phyloP scores from a whole-genome alignment of 2,888 invertebrate genomes.

The Drosophila neotestacea region DNA sequence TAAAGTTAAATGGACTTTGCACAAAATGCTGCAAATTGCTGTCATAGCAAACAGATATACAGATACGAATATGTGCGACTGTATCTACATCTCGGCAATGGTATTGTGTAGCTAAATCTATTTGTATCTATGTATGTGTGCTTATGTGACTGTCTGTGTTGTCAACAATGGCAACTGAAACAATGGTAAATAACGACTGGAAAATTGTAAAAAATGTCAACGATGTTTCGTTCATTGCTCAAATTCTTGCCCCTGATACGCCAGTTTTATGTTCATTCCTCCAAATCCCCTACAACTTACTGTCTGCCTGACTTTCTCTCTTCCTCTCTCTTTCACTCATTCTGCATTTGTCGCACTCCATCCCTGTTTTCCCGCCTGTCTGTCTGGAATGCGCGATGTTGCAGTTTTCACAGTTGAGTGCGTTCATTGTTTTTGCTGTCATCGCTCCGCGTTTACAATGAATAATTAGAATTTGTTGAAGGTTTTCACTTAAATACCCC shows the following conservation, averaged over 20 bases:
- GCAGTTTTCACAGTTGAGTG: slow-evolving; percentile 76
- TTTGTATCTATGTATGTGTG: not conserved
- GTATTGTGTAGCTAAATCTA: slow-evolving; percentile 23
- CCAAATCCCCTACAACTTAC: slow-evolving; percentile 3
- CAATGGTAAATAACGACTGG: slow-evolving; percentile 78
- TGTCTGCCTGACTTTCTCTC: slow-evolving; percentile 3
- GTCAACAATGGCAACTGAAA: slow-evolving; percentile 57
- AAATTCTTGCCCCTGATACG: slow-evolving; percentile 60
- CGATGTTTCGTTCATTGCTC: slow-evolving; percentile 66
- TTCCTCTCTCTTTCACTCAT: slow-evolving; percentile 7
- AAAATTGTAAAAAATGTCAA: slow-evolving; percentile 77
- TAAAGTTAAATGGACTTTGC: slow-evolving; percentile 69
- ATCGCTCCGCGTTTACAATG: slow-evolving; percentile 73
- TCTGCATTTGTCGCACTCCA: not conserved
- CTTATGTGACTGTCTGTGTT: slow-evolving; percentile 8
- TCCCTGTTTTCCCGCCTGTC: slow-evolving; percentile 27
- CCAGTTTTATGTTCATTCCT: slow-evolving; percentile 48
- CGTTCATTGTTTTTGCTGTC: slow-evolving; percentile 75
- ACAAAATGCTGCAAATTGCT: slow-evolving; percentile 70
- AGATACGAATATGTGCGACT: slow-evolving; percentile 10
- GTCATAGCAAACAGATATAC: slow-evolving; percentile 56
- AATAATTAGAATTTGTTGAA: slow-evolving; percentile 73
- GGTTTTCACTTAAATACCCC: slow-evolving; percentile 35
- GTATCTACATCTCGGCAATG: slow-evolving; percentile 23
- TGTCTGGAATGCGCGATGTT: slow-evolving; percentile 70